These are phyloP conservation scores for Microhierax caerulescens DNA, from an alignment of 2,797 vertebrate genomes.

Conservation along the genomic window DNA sequence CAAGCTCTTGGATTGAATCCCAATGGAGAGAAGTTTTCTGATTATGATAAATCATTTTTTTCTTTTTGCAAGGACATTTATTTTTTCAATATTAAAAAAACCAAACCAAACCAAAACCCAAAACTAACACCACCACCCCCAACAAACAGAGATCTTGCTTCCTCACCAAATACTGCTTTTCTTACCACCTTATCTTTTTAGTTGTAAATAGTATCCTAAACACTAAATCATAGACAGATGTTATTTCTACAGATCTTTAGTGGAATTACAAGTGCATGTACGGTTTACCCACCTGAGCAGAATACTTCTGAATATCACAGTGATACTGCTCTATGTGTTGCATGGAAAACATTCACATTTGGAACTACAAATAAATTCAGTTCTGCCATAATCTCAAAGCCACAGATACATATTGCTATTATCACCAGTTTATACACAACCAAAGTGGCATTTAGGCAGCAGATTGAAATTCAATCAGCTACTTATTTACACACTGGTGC, in stretches of 20 bases:
- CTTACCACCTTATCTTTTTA: not conserved
- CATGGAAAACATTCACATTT: not conserved
- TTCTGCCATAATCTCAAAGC: slow-evolving; percentile 1
- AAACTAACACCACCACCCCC: too few species aligned
- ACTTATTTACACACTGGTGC: slow-evolving; percentile 9
- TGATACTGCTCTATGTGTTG: not conserved
- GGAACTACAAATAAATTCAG: not conserved
- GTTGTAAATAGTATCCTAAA: not conserved
- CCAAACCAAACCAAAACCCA: not conserved
- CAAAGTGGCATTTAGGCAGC: not conserved
- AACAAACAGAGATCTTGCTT: not conserved
- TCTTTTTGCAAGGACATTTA: not conserved
- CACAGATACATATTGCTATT: slow-evolving; percentile 9
- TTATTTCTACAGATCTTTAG: not conserved
- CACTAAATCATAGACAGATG: slow-evolving; percentile 1
- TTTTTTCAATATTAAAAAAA: not conserved
- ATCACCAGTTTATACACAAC: not conserved
- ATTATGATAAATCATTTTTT: not conserved
- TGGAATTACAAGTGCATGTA: not conserved
- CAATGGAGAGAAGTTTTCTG: not conserved
- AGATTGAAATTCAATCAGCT: slow-evolving; percentile 12
- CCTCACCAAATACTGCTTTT: not conserved
- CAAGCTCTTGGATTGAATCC: not conserved
- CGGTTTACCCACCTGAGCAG: not conserved
- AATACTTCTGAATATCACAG: slow-evolving; percentile 16